Evolutionary conservation across 2,888 invertebrate genomes (phyloP).

Genomic region (Philopedon plagiatum): DNA sequence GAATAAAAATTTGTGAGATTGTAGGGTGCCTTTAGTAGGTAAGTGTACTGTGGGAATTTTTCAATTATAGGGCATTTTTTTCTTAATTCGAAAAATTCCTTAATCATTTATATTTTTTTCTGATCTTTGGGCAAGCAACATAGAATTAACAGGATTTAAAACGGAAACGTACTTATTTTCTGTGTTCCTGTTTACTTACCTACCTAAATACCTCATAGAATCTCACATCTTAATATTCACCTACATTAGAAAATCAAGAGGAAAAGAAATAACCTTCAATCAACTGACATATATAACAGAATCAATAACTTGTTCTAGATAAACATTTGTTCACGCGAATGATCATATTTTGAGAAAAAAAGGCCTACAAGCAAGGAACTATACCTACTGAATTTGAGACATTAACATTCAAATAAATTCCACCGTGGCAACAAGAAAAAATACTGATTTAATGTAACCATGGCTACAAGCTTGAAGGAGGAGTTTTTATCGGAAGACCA

Average conservation of each 20-base stretch:
- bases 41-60: background rate
- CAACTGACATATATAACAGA: constrained; percentile 20
- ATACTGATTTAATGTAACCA: constrained; percentile 55
- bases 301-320: constrained; percentile 60
- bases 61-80: background rate
- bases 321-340: constrained; percentile 63
- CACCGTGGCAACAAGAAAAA: constrained; percentile 50
- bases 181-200: background rate
- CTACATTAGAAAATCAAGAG: no score
- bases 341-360: constrained; percentile 61
- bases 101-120: background rate
- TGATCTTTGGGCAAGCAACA: background rate
- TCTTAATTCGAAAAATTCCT: background rate
- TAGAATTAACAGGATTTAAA: background rate
- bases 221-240: background rate
- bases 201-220: background rate
- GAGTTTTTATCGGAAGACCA: constrained; percentile 31
- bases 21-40: background rate
- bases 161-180: background rate
- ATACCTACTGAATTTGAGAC: constrained; percentile 9
- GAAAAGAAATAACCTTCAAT: constrained; percentile 3
- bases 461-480: constrained; percentile 59
- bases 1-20: background rate
- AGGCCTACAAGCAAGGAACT: constrained; percentile 60
- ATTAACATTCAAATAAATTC: constrained; percentile 50